Percentiles rank a stretch among this genome's conserved stretches.
Conservation (phyloP, 1,140 invertebrate genomes). For the Aphaenogaster rudis region DNA sequence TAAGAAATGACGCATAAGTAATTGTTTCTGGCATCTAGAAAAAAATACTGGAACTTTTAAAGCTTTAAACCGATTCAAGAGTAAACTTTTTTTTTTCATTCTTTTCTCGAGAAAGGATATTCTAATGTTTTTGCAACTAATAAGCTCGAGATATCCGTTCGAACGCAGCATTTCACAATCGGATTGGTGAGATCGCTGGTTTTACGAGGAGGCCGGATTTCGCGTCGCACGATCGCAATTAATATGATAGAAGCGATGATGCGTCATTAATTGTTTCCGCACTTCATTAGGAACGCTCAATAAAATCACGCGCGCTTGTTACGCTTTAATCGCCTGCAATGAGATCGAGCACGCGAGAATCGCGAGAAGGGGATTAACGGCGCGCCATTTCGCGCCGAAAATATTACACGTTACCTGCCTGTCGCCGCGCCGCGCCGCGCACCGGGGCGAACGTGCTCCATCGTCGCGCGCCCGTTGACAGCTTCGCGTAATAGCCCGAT, state of each 20-base stretch:
- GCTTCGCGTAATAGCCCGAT: conserved; percentile 58
- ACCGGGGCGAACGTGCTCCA: conserved; percentile 12
- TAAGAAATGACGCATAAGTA: conserved; percentile 11
- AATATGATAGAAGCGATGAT: conserved; percentile 55
- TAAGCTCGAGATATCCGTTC: background rate
- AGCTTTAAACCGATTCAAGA: conserved; percentile 11
- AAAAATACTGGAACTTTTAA: background rate
- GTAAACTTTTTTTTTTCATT: background rate
- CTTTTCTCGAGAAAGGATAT: background rate
- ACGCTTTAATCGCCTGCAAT: conserved; percentile 41
- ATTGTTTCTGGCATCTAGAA: background rate
- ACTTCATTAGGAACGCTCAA: conserved; percentile 50
- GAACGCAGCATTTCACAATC: background rate
- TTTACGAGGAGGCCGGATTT: background rate
- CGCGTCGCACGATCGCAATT: conserved; percentile 22
- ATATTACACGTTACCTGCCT: conserved; percentile 53
- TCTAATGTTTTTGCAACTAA: background rate
- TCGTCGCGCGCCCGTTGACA: conserved; percentile 48
- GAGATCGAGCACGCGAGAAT: background rate
- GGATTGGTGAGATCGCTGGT: background rate
- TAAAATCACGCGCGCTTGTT: conserved; percentile 50
- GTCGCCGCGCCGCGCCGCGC: background rate
- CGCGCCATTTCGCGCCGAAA: conserved; percentile 54
- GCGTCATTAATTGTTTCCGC: conserved; percentile 59
- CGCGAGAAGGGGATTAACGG: conserved; percentile 53